A percentile compares a stretch with the other conserved stretches of the same genome.
Conservation (phyloP, 2,113 vertebrate genomes). For the Antennarius striatus region DNA sequence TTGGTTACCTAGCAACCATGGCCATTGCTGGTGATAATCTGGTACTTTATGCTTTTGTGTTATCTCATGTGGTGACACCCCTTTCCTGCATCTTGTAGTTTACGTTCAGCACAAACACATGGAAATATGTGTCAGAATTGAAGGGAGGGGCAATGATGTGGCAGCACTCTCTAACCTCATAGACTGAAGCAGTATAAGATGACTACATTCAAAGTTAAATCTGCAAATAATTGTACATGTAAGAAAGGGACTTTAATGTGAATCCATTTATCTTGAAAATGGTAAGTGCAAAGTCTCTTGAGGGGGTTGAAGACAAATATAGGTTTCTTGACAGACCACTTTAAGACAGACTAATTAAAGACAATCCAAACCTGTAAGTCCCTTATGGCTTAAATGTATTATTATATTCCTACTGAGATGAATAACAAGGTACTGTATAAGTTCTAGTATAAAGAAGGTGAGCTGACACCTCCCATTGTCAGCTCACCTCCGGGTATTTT, state of each 20-base stretch:
- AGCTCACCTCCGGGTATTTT: no score
- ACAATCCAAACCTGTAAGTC: no score
- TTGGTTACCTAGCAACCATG: conserved; percentile 87
- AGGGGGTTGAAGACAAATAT: neutral
- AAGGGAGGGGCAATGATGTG: neutral
- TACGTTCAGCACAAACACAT: conserved; percentile 5
- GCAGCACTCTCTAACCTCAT: neutral
- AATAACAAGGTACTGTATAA: no score
- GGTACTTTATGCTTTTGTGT: conserved; percentile 79
- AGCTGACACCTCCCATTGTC: no score
- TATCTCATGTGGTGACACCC: conserved; percentile 29
- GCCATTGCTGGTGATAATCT: conserved; percentile 79
- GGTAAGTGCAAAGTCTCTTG: neutral
- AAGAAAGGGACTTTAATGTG: neutral
- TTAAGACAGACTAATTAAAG: no score
- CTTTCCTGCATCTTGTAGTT: conserved; percentile 22
- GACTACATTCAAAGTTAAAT: neutral
- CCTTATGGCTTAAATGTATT: no score
- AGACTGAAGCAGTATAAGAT: neutral
- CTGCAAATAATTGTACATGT: neutral
- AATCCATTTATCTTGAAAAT: conserved; percentile 1
- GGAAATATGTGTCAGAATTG: neutral
- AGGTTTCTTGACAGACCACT: neutral
- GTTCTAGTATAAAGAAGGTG: no score
- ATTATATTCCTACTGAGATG: no score